phyloP scores from a whole-genome alignment of 2,888 invertebrate genomes.

The Craniophora ligustri region DNA sequence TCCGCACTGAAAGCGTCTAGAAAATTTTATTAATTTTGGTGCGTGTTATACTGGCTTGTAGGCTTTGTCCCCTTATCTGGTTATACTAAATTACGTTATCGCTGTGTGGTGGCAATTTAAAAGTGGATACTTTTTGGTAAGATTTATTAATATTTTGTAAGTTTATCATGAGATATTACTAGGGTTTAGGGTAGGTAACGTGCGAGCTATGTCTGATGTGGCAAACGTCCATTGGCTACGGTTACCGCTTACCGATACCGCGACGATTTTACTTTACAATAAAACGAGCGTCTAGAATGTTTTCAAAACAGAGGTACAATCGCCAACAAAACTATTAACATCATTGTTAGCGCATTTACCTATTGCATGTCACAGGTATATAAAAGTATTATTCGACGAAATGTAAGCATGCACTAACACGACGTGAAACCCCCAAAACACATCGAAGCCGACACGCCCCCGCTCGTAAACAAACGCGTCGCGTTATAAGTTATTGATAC shows the following conservation, averaged over 20 bases:
- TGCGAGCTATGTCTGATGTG: no score
- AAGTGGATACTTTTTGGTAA: no score
- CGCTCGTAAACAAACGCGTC: slow-evolving; percentile 50
- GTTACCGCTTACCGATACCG: no score
- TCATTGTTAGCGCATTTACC: slow-evolving; percentile 9
- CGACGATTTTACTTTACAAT: no score
- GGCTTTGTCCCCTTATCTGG: background rate
- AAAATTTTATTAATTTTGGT: background rate
- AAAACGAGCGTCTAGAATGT: background rate
- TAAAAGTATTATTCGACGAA: slow-evolving; percentile 25
- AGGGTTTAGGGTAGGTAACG: no score
- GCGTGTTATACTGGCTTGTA: background rate
- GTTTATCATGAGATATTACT: no score
- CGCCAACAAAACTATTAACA: background rate
- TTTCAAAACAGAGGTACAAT: background rate
- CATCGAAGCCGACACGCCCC: slow-evolving; percentile 30
- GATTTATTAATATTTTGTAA: no score
- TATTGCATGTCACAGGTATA: slow-evolving; percentile 30
- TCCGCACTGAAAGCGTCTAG: background rate
- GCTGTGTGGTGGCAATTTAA: background rate
- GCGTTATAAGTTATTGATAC: slow-evolving; percentile 63
- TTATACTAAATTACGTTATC: background rate
- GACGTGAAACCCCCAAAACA: slow-evolving; percentile 36
- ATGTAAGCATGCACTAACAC: slow-evolving; percentile 33
- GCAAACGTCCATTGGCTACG: no score